Conservation (phyloP, 2,113 vertebrate species). For the Eptesicus fuscus region DNA sequence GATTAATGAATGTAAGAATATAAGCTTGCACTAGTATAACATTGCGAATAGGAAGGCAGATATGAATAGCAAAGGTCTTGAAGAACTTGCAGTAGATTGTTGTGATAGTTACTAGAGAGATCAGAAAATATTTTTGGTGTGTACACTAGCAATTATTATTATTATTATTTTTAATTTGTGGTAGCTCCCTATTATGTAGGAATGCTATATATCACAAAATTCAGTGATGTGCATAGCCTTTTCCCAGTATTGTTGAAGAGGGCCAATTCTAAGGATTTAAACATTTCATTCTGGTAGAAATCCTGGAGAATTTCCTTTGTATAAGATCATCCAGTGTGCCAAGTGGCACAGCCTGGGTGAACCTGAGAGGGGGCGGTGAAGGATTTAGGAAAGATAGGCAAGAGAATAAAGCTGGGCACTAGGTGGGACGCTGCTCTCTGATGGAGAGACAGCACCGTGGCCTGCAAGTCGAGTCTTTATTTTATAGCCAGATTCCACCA, state of each 20-base stretch:
- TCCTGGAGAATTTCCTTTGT: background rate
- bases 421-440: too few relatives aligned
- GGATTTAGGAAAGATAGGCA: too few relatives aligned
- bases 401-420: too few relatives aligned
- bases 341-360: too few relatives aligned
- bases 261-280: background rate
- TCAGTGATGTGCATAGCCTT: background rate
- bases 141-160: background rate
- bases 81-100: background rate
- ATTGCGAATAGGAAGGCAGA: background rate
- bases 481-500: too few relatives aligned
- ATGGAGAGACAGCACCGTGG: too few relatives aligned
- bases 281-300: background rate
- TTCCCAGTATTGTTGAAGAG: background rate
- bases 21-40: background rate
- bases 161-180: background rate
- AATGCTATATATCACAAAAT: background rate
- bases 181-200: background rate
- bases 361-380: too few relatives aligned
- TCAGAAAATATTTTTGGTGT: background rate
- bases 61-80: background rate
- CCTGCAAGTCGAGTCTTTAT: too few relatives aligned
- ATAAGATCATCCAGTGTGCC: background rate
- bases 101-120: background rate
- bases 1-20: background rate